phyloP scores from a whole-genome alignment of 2,888 invertebrate species.

The Cataglyphis altisquamis region DNA sequence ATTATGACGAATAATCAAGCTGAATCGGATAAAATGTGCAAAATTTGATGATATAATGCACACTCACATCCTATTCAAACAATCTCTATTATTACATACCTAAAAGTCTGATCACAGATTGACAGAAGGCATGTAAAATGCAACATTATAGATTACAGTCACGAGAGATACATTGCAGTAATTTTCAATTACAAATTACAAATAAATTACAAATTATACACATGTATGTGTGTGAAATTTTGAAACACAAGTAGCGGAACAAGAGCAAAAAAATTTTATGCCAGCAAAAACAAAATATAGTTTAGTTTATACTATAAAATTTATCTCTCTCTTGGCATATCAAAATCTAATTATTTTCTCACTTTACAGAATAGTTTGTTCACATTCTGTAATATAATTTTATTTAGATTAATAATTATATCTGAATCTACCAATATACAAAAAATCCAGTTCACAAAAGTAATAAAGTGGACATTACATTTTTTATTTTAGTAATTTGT shows the following conservation, averaged over 20 bases:
- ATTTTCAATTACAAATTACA: slow-evolving; percentile 47
- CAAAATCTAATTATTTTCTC: not conserved
- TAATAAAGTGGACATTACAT: slow-evolving; percentile 14
- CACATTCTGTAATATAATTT: slow-evolving; percentile 1
- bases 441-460: slow-evolving; percentile 11
- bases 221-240: slow-evolving; percentile 53
- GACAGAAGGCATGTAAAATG: slow-evolving; percentile 83
- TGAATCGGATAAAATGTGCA: slow-evolving; percentile 51
- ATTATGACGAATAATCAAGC: not conserved
- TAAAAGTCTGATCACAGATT: slow-evolving; percentile 84
- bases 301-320: slow-evolving; percentile 3
- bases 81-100: slow-evolving; percentile 72
- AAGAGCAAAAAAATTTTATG: not conserved
- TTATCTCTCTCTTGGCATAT: not conserved
- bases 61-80: slow-evolving; percentile 66
- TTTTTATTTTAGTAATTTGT: not conserved
- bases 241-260: slow-evolving; percentile 23
- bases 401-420: slow-evolving; percentile 7
- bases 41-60: slow-evolving; percentile 64
- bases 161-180: slow-evolving; percentile 63
- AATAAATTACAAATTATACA: slow-evolving; percentile 34
- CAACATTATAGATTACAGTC: slow-evolving; percentile 73
- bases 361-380: not conserved
- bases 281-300: slow-evolving; percentile 2
- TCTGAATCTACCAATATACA: slow-evolving; percentile 18